Base-by-base conservation (phyloP, 2,797 vertebrate genomes). In the Aldrovandia affinis region DNA sequence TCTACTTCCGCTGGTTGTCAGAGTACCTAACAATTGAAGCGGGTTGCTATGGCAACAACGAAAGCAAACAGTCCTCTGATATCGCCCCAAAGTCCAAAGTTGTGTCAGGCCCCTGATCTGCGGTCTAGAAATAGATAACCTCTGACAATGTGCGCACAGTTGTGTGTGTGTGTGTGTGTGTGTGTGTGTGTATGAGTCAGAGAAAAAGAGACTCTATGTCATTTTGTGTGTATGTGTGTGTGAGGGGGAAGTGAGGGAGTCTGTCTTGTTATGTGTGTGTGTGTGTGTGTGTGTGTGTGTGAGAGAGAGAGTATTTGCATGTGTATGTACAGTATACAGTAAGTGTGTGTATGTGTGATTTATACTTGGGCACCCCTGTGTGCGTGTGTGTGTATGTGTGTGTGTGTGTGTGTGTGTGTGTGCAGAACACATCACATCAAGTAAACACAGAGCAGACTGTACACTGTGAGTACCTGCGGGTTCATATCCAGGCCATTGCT, bases 31-130 rank as follows among this genome's bases (percentile, higher is more conserved):
- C 44, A 28, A 83, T 86, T 83, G 44, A 86, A 33, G 63, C 44
- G 39, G 22, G 81, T 83, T 85, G 57, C 81, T 57, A 59, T 77
- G 78, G 86, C 77, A 80, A 79, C 42, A 18, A 42, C 12, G 28
- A 85, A 87, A 81, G 70, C 81, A 87, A 87, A 85, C 68, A 81
- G 68, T 83, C 78, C 78, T 81, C 50, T 81, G 84, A 81, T 78
- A 78, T 77, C 57, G 22, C 30, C 85, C 78, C 63, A n/a, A 42
- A 47, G 36, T 81, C 57, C 77, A 75, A 86, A 83, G 61, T 70
- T 54, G 30, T 55, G 22, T 83, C 54, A 80, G 70, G 54, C 36
- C 36, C 39, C 83, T 63, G 75, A 77, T 52, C 78, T 78, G 44
- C 33, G 54, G 47, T 20, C 54, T 52, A 68, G 57, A 68, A 83